These are phyloP conservation scores for Paramormyrops kingsleyae DNA, from an alignment of 2,113 vertebrate species.

Conservation along the genomic window DNA sequence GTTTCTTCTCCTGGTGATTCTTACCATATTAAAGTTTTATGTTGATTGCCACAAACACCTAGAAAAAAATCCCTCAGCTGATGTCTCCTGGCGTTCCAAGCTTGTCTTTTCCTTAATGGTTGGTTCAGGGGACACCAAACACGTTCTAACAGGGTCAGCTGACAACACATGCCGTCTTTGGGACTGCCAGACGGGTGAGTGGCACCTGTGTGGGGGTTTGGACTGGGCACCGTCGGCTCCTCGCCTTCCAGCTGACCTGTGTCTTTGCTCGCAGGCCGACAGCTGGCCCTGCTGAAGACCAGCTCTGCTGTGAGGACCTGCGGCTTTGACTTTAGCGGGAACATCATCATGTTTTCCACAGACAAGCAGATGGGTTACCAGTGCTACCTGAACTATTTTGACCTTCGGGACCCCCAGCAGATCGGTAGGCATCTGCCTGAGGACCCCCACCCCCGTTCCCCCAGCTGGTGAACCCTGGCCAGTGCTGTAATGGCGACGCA, in stretches of 20 bases:
- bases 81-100: background rate
- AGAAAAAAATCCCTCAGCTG: background rate
- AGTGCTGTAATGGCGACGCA: background rate
- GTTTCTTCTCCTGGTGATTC: background rate
- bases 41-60: background rate
- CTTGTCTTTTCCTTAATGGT: constrained; percentile 46
- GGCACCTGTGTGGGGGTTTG: background rate
- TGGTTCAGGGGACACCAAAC: constrained; percentile 83
- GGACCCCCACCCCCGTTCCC: background rate
- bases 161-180: constrained; percentile 94
- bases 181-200: constrained; percentile 91
- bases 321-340: constrained; percentile 94
- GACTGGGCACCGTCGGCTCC: background rate
- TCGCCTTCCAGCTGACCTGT: background rate
- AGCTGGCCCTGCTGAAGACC: constrained; percentile 84
- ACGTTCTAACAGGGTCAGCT: constrained; percentile 89
- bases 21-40: background rate
- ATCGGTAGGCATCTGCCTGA: constrained; percentile 61
- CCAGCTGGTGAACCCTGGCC: background rate
- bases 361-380: constrained; percentile 99
- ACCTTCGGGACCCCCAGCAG: constrained; percentile 82
- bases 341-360: constrained; percentile 99
- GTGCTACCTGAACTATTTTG: constrained; percentile 89
- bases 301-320: constrained; percentile 92
- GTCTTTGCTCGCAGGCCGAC: constrained; percentile 71